These are phyloP conservation scores for Aurelia sp. DNA, from an alignment of 30 jellyfish, hydroid and myxozoan genomes.

Conservation along the genomic window DNA sequence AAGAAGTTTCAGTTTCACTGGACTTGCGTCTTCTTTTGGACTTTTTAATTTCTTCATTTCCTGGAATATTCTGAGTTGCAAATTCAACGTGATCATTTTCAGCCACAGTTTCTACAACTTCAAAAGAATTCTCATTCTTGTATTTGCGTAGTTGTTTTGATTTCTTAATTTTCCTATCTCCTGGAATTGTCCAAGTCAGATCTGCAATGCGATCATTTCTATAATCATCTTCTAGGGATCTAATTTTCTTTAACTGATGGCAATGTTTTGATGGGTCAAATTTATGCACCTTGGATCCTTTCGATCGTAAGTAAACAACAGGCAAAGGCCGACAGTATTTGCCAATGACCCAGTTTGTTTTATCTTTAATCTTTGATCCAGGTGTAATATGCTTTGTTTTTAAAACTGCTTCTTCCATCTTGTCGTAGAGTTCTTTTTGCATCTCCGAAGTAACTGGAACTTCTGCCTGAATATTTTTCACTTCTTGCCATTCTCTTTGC, in stretches of 20 bases:
- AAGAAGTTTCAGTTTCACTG: too few relatives aligned
- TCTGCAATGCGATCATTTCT: too few relatives aligned
- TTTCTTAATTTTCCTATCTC: too few relatives aligned
- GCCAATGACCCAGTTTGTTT: conserved; percentile 90
- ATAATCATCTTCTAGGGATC: too few relatives aligned
- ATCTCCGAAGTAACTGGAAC: not conserved
- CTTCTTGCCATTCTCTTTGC: conserved; percentile 64
- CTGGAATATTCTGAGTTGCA: too few relatives aligned
- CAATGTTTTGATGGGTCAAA: conserved; percentile 96
- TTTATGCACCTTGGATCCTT: conserved; percentile 22
- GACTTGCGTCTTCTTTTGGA: too few relatives aligned
- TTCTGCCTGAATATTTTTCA: conserved; percentile 5
- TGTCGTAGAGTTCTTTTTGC: conserved; percentile 50
- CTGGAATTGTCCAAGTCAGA: too few relatives aligned
- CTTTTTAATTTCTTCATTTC: too few relatives aligned
- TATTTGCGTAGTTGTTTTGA: too few relatives aligned
- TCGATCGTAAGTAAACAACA: conserved; percentile 56
- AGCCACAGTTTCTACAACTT: too few relatives aligned
- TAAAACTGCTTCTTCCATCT: conserved; percentile 22
- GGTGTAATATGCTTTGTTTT: conserved; percentile 75
- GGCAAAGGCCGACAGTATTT: conserved; percentile 92
- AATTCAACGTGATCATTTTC: too few relatives aligned
- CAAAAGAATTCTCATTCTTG: too few relatives aligned
- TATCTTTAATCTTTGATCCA: conserved; percentile 83
- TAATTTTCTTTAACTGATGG: conserved; percentile 71